phyloP scores from a whole-genome alignment of 2,797 vertebrate genomes.

The Sebastes alutus region DNA sequence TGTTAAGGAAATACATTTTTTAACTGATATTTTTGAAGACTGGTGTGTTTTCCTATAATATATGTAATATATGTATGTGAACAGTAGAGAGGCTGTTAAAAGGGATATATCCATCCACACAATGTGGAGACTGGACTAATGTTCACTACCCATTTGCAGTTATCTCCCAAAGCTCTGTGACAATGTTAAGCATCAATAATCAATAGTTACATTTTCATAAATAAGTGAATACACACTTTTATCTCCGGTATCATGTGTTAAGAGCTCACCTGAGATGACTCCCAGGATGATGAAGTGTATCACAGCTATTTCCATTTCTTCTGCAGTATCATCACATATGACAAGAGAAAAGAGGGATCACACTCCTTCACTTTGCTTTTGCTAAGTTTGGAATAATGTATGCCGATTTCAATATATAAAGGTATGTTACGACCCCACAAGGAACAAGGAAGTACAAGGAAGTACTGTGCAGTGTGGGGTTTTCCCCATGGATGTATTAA shows the following conservation, averaged over 20 bases:
- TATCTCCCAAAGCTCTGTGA: background rate
- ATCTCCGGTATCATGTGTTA: background rate
- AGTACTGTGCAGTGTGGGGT: background rate
- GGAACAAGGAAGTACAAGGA: background rate
- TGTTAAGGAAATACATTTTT: no score
- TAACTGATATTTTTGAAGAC: no score
- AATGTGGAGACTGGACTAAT: background rate
- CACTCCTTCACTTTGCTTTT: background rate
- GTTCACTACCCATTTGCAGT: no score
- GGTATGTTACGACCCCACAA: no score
- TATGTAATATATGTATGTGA: no score
- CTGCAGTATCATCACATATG: background rate
- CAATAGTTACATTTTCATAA: background rate
- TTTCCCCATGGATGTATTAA: background rate
- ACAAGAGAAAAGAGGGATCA: background rate
- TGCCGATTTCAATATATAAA: background rate
- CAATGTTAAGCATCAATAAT: background rate
- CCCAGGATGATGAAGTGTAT: conserved; percentile 2
- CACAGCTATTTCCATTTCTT: conserved; percentile 2
- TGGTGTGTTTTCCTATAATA: no score
- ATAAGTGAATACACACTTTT: background rate
- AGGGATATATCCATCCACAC: background rate
- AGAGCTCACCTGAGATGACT: conserved; percentile 22
- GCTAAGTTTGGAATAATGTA: background rate
- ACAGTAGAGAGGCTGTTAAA: background rate